Evolutionary conservation across 2,113 vertebrate genomes (phyloP), one percentile per base, ranked within the genome.

Genomic region (Thryonomys swinderianus): DNA sequence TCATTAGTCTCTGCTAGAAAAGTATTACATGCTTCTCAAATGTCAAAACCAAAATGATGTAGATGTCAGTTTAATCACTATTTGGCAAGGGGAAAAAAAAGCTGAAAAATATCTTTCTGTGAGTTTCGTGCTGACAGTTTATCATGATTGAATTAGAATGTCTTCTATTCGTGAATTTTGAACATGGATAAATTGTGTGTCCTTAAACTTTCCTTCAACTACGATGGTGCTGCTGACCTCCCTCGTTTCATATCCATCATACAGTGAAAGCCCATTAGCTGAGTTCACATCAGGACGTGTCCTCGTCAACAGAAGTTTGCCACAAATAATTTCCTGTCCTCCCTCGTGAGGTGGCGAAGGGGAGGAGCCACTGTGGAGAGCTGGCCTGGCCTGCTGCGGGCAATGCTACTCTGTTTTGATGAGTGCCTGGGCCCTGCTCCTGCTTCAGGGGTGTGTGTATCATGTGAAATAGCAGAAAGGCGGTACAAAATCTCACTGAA

Each of bases 131-230:
- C 80, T 96, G 95, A 83, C 82, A 97, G 80, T 97, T 97, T 96
- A 95, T 48, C 40, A 74, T 98, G 93, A 97, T 96, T 95, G 84
- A 98, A 97, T 88, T 6, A 93, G 95, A 98, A 95, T 97, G 48
- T 94, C 91, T 97, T 97, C 92, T 96, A 95, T 97, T 94, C 85
- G 55, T 97, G 86, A 95, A 97, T 96, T 95, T 90, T 95, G 94
- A 97, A 92, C 34, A 1, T 42, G 88, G 93, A 92, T 94, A 97
- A 97, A 97, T 97, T 89, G 32, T 42, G 86, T 92, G 96, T 90
- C 94, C 96, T 98, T 97, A 92, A 87, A 32, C 66, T 97, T 91
- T 97, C 97, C 98, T 98, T 98, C 94, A 97, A 89, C 57, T 94
- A 81, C 91, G 82, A 25, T 76, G 92, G 83, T 11, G 34, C 76